A percentile compares a stretch with the other conserved stretches of the same genome.
phyloP scores from a whole-genome alignment of 2,113 vertebrate genomes.

The Pseudorasbora parva region DNA sequence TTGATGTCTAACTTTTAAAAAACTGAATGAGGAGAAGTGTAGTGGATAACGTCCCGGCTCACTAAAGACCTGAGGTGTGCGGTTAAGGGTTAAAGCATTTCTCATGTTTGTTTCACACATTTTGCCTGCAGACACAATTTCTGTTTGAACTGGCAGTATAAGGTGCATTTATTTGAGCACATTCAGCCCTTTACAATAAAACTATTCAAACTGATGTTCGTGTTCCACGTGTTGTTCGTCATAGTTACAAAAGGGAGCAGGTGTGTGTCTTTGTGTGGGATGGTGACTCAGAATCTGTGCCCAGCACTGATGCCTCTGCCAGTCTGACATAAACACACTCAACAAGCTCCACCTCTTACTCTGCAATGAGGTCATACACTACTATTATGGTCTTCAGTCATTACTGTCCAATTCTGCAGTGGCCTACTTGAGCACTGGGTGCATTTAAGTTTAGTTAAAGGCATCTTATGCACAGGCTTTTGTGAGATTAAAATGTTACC shows the following conservation, averaged over 20 bases:
- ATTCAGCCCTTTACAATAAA: neutral
- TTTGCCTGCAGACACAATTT: neutral
- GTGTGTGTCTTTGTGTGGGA: slow-evolving; percentile 37
- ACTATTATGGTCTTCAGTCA: neutral
- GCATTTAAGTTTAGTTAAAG: neutral
- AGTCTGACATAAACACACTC: slow-evolving; percentile 40
- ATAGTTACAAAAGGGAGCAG: neutral
- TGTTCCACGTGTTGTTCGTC: neutral
- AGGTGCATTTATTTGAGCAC: neutral
- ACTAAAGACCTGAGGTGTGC: no score
- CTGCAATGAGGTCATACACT: slow-evolving; percentile 43
- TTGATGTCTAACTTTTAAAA: no score
- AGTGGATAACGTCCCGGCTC: no score
- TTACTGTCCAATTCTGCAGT: slow-evolving; percentile 4
- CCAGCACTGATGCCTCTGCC: slow-evolving; percentile 50
- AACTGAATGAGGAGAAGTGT: no score
- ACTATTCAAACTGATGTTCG: neutral
- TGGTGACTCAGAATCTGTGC: slow-evolving; percentile 49
- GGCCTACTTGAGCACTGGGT: neutral
- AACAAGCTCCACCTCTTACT: neutral
- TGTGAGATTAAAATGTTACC: neutral
- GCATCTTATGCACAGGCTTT: neutral
- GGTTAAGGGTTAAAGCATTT: no score
- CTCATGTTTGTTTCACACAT: no score
- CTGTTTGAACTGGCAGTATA: neutral